A percentile compares a stretch with the other conserved stretches of the same genome.
phyloP scores from a whole-genome alignment of 1,140 invertebrate genomes.

The Leptinotarsa undecemlineata region DNA sequence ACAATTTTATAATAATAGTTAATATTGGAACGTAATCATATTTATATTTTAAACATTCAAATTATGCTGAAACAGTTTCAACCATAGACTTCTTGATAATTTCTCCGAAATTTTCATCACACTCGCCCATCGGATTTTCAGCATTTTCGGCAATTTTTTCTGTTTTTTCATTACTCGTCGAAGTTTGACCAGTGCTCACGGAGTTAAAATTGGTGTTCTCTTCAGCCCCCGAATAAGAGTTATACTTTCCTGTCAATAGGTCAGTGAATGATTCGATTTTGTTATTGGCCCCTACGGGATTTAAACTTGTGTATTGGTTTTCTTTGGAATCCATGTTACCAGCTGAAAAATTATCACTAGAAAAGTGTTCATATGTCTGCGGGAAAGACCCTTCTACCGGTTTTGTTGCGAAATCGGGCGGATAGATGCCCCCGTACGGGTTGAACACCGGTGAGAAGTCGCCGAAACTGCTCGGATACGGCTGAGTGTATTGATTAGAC shows the following conservation, averaged over 20 bases:
- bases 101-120: slow-evolving; percentile 84
- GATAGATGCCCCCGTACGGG: slow-evolving; percentile 60
- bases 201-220: slow-evolving; percentile 39
- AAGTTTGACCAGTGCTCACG: slow-evolving; percentile 29
- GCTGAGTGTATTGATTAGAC: slow-evolving; percentile 57
- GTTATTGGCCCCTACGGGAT: slow-evolving; percentile 62
- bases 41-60: slow-evolving; percentile 38
- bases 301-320: slow-evolving; percentile 62
- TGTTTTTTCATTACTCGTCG: slow-evolving; percentile 14
- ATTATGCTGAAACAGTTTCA: slow-evolving; percentile 82
- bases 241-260: slow-evolving; percentile 63
- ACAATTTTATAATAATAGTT: slow-evolving; percentile 47
- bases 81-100: slow-evolving; percentile 92
- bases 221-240: slow-evolving; percentile 55
- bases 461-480: slow-evolving; percentile 57
- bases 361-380: slow-evolving; percentile 50
- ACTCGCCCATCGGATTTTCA: slow-evolving; percentile 52
- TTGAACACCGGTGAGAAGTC: slow-evolving; percentile 63
- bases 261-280: slow-evolving; percentile 75
- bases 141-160: slow-evolving; percentile 30
- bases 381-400: slow-evolving; percentile 33
- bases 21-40: slow-evolving; percentile 50
- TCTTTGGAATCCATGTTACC: slow-evolving; percentile 50
- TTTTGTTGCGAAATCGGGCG: slow-evolving; percentile 57
- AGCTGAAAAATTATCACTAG: slow-evolving; percentile 51